Base-by-base conservation (phyloP, 1,140 invertebrate genomes). In the Bombyx mandarina region DNA sequence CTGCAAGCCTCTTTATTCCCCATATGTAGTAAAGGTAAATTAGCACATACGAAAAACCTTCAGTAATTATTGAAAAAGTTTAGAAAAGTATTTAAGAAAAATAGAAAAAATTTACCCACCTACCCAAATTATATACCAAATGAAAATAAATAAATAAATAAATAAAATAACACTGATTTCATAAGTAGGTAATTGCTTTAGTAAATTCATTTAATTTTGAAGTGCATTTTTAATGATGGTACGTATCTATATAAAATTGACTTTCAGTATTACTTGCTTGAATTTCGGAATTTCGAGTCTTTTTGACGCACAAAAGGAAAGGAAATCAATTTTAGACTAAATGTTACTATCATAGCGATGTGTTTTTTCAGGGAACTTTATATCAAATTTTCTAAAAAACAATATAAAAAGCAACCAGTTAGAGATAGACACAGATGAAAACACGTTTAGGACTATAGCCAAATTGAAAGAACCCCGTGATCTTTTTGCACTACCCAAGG, bases 391-490 rank as follows among this genome's bases (percentile, higher is more conserved):
- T 68, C 78, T 90, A 42, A 87, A 90, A 69, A 89, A 88, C 55
- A 89, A 90, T 44, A 79, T 92, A 22, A 92, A 92, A 75, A 91
- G 90, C 12, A 92, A 91, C 75, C 91, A 92, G 75, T 77, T 92
- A 63, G 91, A 92, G 77, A 90, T 92, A 56, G 91, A 91, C 62
- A 91, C 91, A n/a, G 91, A 92, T 80, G 85, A 87, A 58, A 89
- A 85, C 75, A 91, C 90, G 56, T 88, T 91, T 67, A 83, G 85
- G 68, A 89, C 90, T 7, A 89, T 90, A 65, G 91, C 91, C 43
- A 91, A 91, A 73, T 75, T 93, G 56, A 91, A 88, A 73, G 92
- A 93, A 71, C 91, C 92, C 3, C 86, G 91, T 66, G 92, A 93
- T 72, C 79, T 93, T 43, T 93, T 93, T 79, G 89, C 91, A 43